Conservation (phyloP, 2,113 vertebrate species). For the Lepidothrix coronata region DNA sequence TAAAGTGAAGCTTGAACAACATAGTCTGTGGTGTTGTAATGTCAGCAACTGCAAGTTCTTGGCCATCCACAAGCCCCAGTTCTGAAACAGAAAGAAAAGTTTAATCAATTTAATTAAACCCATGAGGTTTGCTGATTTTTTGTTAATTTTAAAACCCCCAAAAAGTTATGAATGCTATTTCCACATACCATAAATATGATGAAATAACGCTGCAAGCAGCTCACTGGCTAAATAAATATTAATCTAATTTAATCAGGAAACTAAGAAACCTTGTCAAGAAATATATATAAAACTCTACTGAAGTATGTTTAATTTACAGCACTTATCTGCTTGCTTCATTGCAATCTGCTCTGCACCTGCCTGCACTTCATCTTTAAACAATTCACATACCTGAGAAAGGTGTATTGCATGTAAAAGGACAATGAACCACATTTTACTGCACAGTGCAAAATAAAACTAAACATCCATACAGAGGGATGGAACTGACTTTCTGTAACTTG, state of each 20-base stretch:
- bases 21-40: conserved; percentile 93
- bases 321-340: neutral
- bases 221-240: neutral
- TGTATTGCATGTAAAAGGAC: neutral
- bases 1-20: conserved; percentile 92
- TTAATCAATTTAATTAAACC: neutral
- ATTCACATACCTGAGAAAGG: neutral
- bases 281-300: neutral
- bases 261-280: neutral
- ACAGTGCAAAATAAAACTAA: neutral
- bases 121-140: neutral
- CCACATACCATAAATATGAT: neutral
- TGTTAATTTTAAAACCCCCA: neutral
- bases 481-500: neutral
- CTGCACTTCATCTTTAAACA: neutral
- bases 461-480: neutral
- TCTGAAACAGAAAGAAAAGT: conserved; percentile 76
- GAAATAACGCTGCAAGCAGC: neutral
- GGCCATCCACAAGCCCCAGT: conserved; percentile 87
- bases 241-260: neutral
- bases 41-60: conserved; percentile 93
- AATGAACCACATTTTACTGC: neutral
- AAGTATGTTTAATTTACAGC: neutral
- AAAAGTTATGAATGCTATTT: neutral
- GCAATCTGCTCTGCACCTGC: neutral